Evolutionary conservation across 2,113 vertebrate genomes (phyloP).

Genomic region (Varanus salvator): DNA sequence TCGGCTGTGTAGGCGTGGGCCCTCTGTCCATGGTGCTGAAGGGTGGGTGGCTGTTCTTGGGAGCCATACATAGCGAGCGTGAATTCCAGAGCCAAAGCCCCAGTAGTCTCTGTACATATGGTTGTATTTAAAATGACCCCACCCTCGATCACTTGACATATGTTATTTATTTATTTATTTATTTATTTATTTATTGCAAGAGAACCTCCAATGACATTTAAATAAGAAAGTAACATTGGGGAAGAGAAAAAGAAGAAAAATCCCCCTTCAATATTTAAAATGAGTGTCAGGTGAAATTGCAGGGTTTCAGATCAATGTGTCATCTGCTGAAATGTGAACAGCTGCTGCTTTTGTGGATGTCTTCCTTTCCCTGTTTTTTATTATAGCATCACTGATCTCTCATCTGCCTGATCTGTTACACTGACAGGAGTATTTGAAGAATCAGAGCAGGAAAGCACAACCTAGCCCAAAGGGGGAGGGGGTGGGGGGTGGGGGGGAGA

Average conservation of each 20-base stretch:
- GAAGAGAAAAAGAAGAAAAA: background rate
- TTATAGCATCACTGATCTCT: constrained; percentile 41
- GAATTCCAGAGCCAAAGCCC: background rate
- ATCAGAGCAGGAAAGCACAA: background rate
- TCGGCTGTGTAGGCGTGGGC: background rate
- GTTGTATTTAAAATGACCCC: background rate
- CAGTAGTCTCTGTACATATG: background rate
- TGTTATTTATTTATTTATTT: background rate
- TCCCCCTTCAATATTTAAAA: constrained; percentile 38
- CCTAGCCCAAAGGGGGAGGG: background rate
- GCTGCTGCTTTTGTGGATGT: constrained; percentile 31
- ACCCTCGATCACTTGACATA: background rate
- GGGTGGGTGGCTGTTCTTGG: no score
- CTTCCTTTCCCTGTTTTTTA: constrained; percentile 5
- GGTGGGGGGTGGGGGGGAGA: background rate
- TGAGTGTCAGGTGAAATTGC: constrained; percentile 33
- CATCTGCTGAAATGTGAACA: constrained; percentile 41
- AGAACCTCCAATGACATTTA: background rate
- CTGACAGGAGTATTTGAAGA: constrained; percentile 12
- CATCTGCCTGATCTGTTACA: constrained; percentile 25
- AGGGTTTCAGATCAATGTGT: constrained; percentile 43
- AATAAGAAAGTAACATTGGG: background rate
- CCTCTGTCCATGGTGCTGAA: constrained; percentile 39
- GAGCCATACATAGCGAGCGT: background rate
- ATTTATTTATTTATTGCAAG: no score